phyloP scores from a whole-genome alignment of 2,113 vertebrate genomes.

The Macaca nemestrina region DNA sequence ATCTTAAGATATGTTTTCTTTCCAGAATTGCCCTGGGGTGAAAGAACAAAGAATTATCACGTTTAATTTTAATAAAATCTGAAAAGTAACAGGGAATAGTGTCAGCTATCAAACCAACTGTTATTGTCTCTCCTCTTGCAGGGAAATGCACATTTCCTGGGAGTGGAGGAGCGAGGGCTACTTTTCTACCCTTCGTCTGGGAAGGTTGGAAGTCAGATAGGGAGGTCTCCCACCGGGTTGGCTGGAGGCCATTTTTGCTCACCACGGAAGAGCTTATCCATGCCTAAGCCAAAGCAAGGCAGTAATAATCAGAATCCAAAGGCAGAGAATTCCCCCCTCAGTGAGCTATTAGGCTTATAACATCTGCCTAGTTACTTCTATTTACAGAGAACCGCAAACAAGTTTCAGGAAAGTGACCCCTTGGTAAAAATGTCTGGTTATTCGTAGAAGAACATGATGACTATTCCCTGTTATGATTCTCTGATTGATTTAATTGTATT shows the following conservation, averaged over 20 bases:
- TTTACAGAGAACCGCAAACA: neutral
- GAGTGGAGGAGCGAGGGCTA: neutral
- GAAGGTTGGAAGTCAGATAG: neutral
- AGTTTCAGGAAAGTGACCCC: neutral
- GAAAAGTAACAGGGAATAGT: neutral
- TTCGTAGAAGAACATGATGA: neutral
- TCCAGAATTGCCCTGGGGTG: constrained; percentile 7
- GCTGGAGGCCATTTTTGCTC: neutral
- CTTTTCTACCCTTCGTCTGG: neutral
- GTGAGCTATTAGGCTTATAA: neutral
- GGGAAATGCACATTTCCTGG: neutral
- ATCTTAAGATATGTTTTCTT: constrained; percentile 49
- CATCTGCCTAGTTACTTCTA: neutral
- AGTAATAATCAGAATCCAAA: neutral
- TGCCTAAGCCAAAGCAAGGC: neutral
- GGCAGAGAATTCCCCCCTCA: neutral
- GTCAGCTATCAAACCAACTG: neutral
- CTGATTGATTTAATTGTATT: neutral
- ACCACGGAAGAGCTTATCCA: neutral
- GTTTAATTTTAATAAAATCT: constrained; percentile 56
- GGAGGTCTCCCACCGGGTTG: neutral
- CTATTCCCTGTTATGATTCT: neutral
- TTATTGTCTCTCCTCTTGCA: neutral
- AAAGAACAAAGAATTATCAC: constrained; percentile 47
- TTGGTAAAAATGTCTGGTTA: neutral